Evolutionary conservation across 2,888 invertebrate species (phyloP), one percentile per base, ranked within the genome.

Genomic region (Leptopterna dolabrata): DNA sequence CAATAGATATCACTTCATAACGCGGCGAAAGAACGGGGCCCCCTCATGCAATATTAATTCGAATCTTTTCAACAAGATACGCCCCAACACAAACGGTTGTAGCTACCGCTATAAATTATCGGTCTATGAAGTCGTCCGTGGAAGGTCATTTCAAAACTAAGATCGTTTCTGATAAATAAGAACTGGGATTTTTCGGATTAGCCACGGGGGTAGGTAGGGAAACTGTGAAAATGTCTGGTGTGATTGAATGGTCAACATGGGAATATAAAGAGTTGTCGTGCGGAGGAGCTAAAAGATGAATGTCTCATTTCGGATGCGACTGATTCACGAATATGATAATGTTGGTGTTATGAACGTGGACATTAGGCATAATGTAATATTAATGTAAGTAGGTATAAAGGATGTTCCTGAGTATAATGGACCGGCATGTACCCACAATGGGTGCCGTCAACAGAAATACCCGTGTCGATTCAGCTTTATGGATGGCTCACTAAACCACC

Each of bases 1-100:
- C 81, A 81, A 81, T 81, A 81, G 81, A 81, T 55, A 81, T 81
- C 51, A 81, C 81, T 81, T 81, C 81, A 81, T 47, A 81, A 55
- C 81, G 13, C 81, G 78, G 36, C 55, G 55, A 19, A 55, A 3
- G 55, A 7, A 36, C 9, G 73, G 36, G 73, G 30, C 47, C 24
- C 30, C 27, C 81, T 81, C 81, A 81, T 81, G 81, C 81, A 81
- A 81, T 81, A 81, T 81, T 81, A 81, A 81, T 81, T 47, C 81
- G 29, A 51, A 55, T 81, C 81, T 81, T 81, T 81, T 81, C 81
- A 81, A 55, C 81, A 36, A 51, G 30, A 30, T 51, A 81, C 51
- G 27, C 47, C 30, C n/a, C 81, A 81, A 81, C 81, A 81, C 81
- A 47, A 81, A 55, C 51, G 55, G 30, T 81, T 47, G 47, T 30